Base-by-base conservation (phyloP, 2,888 invertebrate species). In the Drosophila setosimentum region DNA sequence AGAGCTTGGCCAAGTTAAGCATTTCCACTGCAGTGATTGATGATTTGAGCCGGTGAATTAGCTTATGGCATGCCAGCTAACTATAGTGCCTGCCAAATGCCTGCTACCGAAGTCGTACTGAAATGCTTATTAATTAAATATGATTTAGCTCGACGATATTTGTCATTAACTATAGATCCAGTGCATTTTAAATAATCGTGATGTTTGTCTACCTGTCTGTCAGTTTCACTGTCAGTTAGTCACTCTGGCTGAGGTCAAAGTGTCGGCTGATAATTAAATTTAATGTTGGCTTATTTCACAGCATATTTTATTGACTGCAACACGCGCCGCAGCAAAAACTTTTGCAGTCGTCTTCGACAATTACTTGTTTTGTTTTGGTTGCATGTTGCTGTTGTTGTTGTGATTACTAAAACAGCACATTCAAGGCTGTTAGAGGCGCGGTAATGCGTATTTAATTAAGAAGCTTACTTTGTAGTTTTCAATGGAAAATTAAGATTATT, bases 371-470 rank as follows among this genome's bases (percentile, higher is more conserved):
- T 66, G 63, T 57, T 67, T 61, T 61, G 69, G 45, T 45, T 57
- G 58, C 59, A 16, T 61, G 67, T 63, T 73, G 58, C 62, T 68
- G 69, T 53, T 66, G 40, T 32, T 68, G 62, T 30, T 69, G 50
- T 33, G 72, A 60, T 76, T 68, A 68, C 82, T 72, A 62, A 45
- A 84, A 67, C 77, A 89, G 74, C 79, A 77, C 75, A 90, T 73
- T 78, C 68, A 73, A 60, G 78, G 73, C 90, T 90, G 90, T 85
- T 88, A 85, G 75, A 80, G 83, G 78, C 78, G 86, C 86, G 86
- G 89, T 76, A 85, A 85, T 85, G 90, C 89, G 85, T 88, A 90
- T 88, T 90, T 85, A 90, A 90, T 85, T 85, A 88, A 90, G 88
- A 85, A 85, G 85, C 88, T 85, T 85, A 80, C 73, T 88, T 85